A percentile compares a stretch with the other conserved stretches of the same genome.
Conservation (phyloP, 2,797 vertebrate species). For the Gymnodraco acuticeps region DNA sequence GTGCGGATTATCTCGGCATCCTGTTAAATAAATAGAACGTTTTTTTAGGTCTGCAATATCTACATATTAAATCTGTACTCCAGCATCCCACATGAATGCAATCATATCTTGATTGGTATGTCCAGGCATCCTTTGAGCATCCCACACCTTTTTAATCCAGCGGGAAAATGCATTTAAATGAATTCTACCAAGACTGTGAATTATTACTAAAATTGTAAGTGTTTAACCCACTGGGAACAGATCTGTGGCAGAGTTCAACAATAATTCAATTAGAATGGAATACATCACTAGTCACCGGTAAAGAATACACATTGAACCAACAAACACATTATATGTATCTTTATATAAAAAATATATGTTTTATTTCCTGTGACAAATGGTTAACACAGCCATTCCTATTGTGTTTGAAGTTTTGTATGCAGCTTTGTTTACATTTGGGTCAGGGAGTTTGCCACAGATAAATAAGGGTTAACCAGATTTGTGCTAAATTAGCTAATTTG, state of each 20-base stretch:
- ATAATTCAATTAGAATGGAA: too few species aligned
- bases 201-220: neutral
- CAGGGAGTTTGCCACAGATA: neutral
- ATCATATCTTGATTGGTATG: neutral
- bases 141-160: neutral
- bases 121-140: neutral
- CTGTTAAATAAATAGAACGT: conserved; percentile 66
- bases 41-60: neutral
- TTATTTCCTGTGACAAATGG: neutral
- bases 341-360: too few species aligned
- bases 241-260: neutral
- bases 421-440: neutral
- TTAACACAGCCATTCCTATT: neutral
- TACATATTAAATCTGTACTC: neutral
- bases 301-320: too few species aligned
- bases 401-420: neutral
- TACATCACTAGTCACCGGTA: too few species aligned
- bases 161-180: neutral
- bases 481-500: neutral
- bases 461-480: neutral
- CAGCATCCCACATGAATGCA: neutral
- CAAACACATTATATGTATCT: too few species aligned
- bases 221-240: neutral
- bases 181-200: neutral
- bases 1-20: conserved; percentile 91